Evolutionary conservation across 2,113 vertebrate genomes (phyloP).

Genomic region (sheep (Ovis aries)): ARS-UI_Ramb_v3.0 NC_056056.1:86926501-86927000

Average conservation of each 20-base stretch:
- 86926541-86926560: rapidly evolving
- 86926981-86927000: constrained; percentile 45
- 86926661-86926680: neutral
- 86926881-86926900: neutral
- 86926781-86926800: neutral
- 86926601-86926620: neutral
- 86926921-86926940: constrained; percentile 13
- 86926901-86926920: neutral
- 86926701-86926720: neutral
- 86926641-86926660: neutral
- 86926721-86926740: neutral
- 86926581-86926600: neutral
- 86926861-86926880: neutral
- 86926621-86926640: neutral
- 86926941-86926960: constrained; percentile 64
- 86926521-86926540: neutral
- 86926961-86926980: constrained; percentile 35
- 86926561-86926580: rapidly evolving
- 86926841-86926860: neutral
- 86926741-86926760: neutral
- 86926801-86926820: neutral
- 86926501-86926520: neutral
- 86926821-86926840: neutral
- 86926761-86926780: neutral
- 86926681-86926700: neutral